A percentile compares a stretch with the other conserved stretches of the same genome.
phyloP scores from a whole-genome alignment of 2,797 vertebrate genomes.

The Glossophaga mutica region DNA sequence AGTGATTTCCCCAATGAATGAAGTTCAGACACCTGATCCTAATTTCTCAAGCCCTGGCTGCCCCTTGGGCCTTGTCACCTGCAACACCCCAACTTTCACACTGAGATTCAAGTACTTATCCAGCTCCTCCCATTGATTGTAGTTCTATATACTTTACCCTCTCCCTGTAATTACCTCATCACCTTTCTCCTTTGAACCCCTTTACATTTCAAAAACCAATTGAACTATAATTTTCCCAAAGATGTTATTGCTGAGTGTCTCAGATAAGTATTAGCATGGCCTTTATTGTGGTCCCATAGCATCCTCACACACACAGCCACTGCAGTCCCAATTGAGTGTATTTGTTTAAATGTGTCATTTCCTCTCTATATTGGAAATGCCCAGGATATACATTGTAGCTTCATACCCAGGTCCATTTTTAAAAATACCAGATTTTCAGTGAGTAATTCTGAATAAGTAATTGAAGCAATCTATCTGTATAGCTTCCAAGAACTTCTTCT shows the following conservation, averaged over 20 bases:
- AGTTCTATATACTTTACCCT: neutral
- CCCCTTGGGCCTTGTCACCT: neutral
- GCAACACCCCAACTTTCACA: neutral
- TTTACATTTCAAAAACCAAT: conserved; percentile 13
- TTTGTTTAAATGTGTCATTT: neutral
- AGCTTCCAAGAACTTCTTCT: neutral
- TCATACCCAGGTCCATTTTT: neutral
- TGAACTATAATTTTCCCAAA: neutral
- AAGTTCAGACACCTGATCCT: neutral
- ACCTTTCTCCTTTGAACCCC: neutral
- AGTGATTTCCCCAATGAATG: neutral
- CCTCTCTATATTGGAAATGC: neutral
- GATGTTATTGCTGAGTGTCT: neutral
- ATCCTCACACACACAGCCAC: neutral
- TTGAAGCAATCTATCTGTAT: neutral
- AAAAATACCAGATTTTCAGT: neutral
- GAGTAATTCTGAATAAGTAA: neutral
- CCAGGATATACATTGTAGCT: neutral
- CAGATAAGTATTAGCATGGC: neutral
- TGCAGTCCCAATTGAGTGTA: neutral
- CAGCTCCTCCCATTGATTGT: neutral
- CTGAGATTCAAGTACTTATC: neutral
- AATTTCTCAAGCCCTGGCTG: neutral
- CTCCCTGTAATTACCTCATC: neutral
- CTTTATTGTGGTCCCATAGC: neutral